phyloP scores from a whole-genome alignment of 2,888 invertebrate species.

The Torymus aiolomorphi region DNA sequence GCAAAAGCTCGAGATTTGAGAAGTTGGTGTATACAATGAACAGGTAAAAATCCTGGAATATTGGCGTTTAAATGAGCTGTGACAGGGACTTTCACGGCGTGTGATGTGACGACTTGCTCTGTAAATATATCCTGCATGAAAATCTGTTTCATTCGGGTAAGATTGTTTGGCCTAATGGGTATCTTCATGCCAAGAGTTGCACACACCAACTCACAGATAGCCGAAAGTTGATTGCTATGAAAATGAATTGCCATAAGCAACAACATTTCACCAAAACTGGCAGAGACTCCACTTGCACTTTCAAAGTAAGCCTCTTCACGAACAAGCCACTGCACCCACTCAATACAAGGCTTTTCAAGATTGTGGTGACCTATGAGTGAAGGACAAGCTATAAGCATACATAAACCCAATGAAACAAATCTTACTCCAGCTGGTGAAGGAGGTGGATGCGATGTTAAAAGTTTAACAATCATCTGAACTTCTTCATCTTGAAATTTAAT shows the following conservation, averaged over 20 bases:
- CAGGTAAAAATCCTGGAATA: slow-evolving; percentile 93
- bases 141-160: slow-evolving; percentile 92
- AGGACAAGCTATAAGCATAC: slow-evolving; percentile 96
- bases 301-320: slow-evolving; percentile 93
- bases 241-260: slow-evolving; percentile 97
- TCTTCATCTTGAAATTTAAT: slow-evolving; percentile 96
- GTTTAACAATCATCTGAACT: slow-evolving; percentile 86
- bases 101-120: slow-evolving; percentile 96
- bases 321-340: slow-evolving; percentile 96
- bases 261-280: slow-evolving; percentile 96
- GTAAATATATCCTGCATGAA: slow-evolving; percentile 98
- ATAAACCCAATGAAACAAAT: slow-evolving; percentile 93
- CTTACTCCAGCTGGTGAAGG: slow-evolving; percentile 94
- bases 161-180: slow-evolving; percentile 89
- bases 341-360: slow-evolving; percentile 90
- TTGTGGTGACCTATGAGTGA: slow-evolving; percentile 83
- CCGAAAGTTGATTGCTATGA: slow-evolving; percentile 94
- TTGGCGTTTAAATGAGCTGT: slow-evolving; percentile 91
- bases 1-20: slow-evolving; percentile 95
- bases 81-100: slow-evolving; percentile 97
- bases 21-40: slow-evolving; percentile 97
- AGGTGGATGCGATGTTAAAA: slow-evolving; percentile 91
- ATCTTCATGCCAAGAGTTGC: slow-evolving; percentile 97
- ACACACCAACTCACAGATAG: slow-evolving; percentile 95
- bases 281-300: slow-evolving; percentile 88